phyloP scores from a whole-genome alignment of 2,797 vertebrate genomes.

The Sebastolobus altivelis region DNA sequence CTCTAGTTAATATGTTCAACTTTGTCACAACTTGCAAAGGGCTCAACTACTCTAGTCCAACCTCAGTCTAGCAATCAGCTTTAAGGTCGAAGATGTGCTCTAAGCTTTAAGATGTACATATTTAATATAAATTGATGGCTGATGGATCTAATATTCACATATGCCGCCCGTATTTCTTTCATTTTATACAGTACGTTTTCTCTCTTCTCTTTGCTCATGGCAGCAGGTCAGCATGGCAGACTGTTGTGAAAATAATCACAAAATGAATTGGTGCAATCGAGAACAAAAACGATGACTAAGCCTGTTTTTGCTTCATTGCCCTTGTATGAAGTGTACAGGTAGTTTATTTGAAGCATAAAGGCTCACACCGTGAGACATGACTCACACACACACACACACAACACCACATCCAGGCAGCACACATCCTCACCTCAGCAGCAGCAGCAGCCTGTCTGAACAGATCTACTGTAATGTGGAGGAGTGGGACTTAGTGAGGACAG shows the following conservation, averaged over 20 bases:
- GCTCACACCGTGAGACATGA: conserved; percentile 19
- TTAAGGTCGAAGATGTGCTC: too few relatives aligned
- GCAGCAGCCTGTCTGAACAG: conserved; percentile 41
- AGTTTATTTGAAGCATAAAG: conserved; percentile 38
- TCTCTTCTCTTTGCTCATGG: neutral
- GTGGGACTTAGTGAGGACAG: conserved; percentile 28
- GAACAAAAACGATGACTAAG: conserved; percentile 26
- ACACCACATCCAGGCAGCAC: neutral
- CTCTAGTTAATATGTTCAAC: too few relatives aligned
- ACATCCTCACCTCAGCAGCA: conserved; percentile 4
- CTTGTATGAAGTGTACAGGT: neutral
- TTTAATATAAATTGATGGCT: neutral
- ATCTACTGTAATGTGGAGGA: conserved; percentile 49
- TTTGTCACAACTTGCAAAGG: neutral
- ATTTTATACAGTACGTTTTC: neutral
- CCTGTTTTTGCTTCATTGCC: conserved; percentile 17
- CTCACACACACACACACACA: conserved; percentile 1
- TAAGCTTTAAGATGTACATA: neutral
- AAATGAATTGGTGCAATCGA: neutral
- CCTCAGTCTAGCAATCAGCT: neutral
- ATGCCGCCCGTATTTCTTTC: too few relatives aligned
- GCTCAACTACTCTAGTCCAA: neutral
- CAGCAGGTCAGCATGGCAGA: conserved; percentile 4
- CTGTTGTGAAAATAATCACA: conserved; percentile 16
- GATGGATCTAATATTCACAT: neutral